phyloP scores from a whole-genome alignment of 2,888 invertebrate species.

The Sepiola atlantica region DNA sequence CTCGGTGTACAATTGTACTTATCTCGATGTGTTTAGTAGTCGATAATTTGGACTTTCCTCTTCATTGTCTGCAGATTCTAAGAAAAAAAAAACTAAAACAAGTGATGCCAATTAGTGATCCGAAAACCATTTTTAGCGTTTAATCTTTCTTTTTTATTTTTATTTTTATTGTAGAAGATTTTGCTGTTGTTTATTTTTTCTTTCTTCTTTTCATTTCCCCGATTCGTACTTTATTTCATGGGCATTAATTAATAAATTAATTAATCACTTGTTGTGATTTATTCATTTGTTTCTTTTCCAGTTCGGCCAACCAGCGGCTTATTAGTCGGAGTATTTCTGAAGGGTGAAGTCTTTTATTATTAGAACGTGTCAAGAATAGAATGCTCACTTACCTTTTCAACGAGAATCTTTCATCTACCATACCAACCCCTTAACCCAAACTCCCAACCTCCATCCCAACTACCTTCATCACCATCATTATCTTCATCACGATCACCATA shows the following conservation, averaged over 20 bases:
- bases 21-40: neutral
- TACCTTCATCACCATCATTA: too few species aligned
- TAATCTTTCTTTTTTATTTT: neutral
- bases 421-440: too few species aligned
- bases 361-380: conserved; percentile 10
- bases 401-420: too few species aligned
- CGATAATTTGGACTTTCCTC: neutral
- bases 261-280: conserved; percentile 8
- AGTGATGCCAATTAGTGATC: neutral
- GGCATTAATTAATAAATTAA: conserved; percentile 32
- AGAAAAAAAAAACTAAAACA: neutral
- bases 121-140: conserved; percentile 22
- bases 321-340: conserved; percentile 5
- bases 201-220: neutral
- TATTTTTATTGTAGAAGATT: too few species aligned
- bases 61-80: neutral
- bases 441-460: too few species aligned
- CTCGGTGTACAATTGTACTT: neutral
- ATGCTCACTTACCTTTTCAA: neutral
- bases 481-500: too few species aligned
- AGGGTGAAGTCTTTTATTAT: neutral
- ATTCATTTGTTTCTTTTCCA: neutral
- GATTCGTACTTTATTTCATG: neutral
- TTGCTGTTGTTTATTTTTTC: neutral
- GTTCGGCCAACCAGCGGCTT: neutral